Evolutionary conservation across 2,113 vertebrate genomes (phyloP).

Genomic region (Tautogolabrus adspersus): DNA sequence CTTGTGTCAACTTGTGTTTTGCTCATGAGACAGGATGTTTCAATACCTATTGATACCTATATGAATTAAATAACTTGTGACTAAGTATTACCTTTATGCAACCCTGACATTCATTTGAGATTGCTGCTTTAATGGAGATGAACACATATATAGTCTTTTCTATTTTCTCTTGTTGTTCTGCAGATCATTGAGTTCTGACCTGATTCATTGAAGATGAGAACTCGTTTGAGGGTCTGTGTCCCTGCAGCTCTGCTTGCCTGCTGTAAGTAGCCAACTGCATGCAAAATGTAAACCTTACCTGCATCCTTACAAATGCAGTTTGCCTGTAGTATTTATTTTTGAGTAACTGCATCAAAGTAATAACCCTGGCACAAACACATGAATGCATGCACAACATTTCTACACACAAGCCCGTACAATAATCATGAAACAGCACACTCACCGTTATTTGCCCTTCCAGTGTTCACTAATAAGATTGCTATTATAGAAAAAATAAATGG

Average conservation of each 20-base stretch:
- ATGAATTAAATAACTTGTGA: too few species aligned
- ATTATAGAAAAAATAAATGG: conserved; percentile 59
- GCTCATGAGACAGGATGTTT: too few species aligned
- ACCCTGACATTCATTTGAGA: too few species aligned
- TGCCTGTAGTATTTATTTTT: not conserved
- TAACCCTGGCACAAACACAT: not conserved
- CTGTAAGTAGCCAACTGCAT: conserved; percentile 55
- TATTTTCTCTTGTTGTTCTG: not conserved
- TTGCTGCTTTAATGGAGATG: too few species aligned
- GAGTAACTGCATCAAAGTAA: not conserved
- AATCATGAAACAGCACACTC: conserved; percentile 8
- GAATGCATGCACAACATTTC: conserved; percentile 4
- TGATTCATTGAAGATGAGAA: conserved; percentile 23
- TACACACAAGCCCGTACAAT: not conserved
- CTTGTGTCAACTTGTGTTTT: not conserved
- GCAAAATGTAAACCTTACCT: not conserved
- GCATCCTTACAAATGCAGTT: not conserved
- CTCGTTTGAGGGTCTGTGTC: conserved; percentile 35
- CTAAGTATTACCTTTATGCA: too few species aligned
- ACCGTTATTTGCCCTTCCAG: conserved; percentile 42
- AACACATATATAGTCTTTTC: not conserved
- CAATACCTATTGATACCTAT: too few species aligned
- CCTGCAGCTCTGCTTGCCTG: conserved; percentile 43
- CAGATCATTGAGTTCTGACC: conserved; percentile 5
- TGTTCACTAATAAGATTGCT: conserved; percentile 45